Evolutionary conservation across 2,797 vertebrate genomes (phyloP).

Genomic region (Danio choprae): DNA sequence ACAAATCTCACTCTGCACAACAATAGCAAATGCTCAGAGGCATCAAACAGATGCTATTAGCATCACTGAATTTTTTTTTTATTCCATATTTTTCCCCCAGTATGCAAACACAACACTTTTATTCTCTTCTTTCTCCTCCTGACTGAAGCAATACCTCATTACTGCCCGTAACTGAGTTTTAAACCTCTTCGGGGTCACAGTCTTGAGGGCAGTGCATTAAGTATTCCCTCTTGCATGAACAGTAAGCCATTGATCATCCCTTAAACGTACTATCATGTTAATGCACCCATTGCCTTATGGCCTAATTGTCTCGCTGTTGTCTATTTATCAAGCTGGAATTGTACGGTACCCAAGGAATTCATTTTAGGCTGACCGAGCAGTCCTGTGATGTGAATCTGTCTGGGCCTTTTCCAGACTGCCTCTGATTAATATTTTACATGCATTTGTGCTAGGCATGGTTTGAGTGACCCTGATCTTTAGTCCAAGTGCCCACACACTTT

Average conservation of each 20-base stretch:
- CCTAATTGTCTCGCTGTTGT: conserved; percentile 28
- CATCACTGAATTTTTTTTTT: conserved; percentile 19
- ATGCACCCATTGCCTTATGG: conserved; percentile 16
- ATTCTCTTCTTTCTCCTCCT: background rate
- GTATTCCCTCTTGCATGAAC: conserved; percentile 20
- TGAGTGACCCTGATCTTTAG: conserved; percentile 48
- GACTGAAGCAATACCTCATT: conserved; percentile 18
- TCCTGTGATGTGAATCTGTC: conserved; percentile 30
- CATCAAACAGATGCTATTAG: conserved; percentile 18
- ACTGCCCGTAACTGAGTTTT: conserved; percentile 20
- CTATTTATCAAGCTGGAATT: conserved; percentile 37
- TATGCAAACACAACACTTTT: background rate
- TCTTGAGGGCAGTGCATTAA: conserved; percentile 26
- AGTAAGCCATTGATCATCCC: conserved; percentile 30
- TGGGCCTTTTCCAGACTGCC: conserved; percentile 7
- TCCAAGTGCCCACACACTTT: conserved; percentile 6
- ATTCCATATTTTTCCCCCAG: background rate
- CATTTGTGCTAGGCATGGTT: conserved; percentile 28
- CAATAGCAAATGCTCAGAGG: conserved; percentile 24
- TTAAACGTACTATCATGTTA: conserved; percentile 41
- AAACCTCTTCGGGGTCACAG: conserved; percentile 10
- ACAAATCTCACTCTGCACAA: background rate
- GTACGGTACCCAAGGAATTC: conserved; percentile 23
- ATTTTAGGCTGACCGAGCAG: conserved; percentile 37
- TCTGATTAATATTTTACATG: conserved; percentile 56